Base-by-base conservation (phyloP, 2,113 vertebrate species). In the Pteropus alecto region DNA sequence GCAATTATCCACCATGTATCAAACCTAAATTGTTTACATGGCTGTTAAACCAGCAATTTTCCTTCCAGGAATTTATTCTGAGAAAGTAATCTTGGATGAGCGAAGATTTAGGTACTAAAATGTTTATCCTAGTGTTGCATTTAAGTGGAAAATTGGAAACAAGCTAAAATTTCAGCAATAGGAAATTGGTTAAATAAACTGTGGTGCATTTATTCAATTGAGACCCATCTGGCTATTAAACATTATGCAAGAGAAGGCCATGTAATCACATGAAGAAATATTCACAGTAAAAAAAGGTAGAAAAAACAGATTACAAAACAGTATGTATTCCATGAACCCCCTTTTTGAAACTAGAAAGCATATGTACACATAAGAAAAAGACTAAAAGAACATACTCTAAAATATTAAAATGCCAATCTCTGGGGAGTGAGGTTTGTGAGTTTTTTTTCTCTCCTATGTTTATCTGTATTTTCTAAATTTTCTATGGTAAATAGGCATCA, bases 101-200 rank as follows among this genome's bases (percentile, higher is more conserved):
- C n/a, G 83, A 76, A 91, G 61, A 30, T 51, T 65, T 78, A 77
- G 56, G 61, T 94, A 22, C 87, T 63, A 71, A 35, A 94, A 81
- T 88, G 28, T 93, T 96, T 94, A 73, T 81, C 88, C 33, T 61
- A 8, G 6, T 46, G 77, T 85, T 88, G 35, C 26, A 51, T 71
- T 51, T 96, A 88, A 90, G 92, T 83, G 94, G 84, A 83, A 96
- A 93, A 83, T 87, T 88, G 86, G 61, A 89, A 95, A 81, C 56
- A 85, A 85, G 67, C 43, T 94, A 78, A 71, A 91, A n/a, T 83
- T 87, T 92, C 33, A 73, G 33, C 87, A 65, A 14, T 19, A 76
- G 90, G 65, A 93, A 92, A 94, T 85, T 71, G 70, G 76, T 76
- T 94, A 94, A 96, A 89, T 88, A 94, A 97, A 90, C 54, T 0